Evolutionary conservation across 2,113 vertebrate genomes (phyloP), one percentile per base, ranked within the genome.

Genomic region (Sphaerodactylus townsendi): DNA sequence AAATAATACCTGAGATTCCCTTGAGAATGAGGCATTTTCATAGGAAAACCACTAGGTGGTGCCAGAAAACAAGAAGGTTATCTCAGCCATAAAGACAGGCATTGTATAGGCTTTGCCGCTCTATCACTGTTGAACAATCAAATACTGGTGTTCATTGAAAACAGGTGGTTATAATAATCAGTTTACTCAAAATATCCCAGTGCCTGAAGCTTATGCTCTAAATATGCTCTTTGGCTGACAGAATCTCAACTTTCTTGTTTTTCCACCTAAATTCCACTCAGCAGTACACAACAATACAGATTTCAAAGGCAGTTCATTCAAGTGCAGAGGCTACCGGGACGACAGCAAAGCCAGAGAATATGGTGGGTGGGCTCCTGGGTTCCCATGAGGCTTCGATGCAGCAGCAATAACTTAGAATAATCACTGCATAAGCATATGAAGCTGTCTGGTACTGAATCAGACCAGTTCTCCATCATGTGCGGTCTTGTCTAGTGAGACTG

Each of bases 1-100:
- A 41, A 78, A 59, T 35, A 33, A 73, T 62, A 33, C 56, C 44
- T 53, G 30, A 10, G 48, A 72, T 85, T 81, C 82, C 82, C 66
- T 65, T 33, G 79, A 88, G 73, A 71, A 70, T 73, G 44, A 72
- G 39, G n/a, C 53, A 81, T 72, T 76, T 84, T 72, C 44, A 48
- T 28, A 72, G 23, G 53, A 75, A 77, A 69, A 48, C 82, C 86
- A 85, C 78, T 88, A 88, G 86, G 82, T 88, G 78, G 78, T 80
- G 82, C 73, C 74, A 80, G 53, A 85, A 72, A 88, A 85, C 72
- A 80, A 80, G n/a, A 84, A 77, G 86, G 82, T 81, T 76, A 70
- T 50, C 11, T n/a, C 37, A 2, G 33, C 21, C 21, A 37, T 4
- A 69, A 69, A 74, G 53, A 30, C 39, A 13, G 19, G 25, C 30